Conservation (phyloP, 2,797 vertebrate species). For the Urosaurus nigricauda region DNA sequence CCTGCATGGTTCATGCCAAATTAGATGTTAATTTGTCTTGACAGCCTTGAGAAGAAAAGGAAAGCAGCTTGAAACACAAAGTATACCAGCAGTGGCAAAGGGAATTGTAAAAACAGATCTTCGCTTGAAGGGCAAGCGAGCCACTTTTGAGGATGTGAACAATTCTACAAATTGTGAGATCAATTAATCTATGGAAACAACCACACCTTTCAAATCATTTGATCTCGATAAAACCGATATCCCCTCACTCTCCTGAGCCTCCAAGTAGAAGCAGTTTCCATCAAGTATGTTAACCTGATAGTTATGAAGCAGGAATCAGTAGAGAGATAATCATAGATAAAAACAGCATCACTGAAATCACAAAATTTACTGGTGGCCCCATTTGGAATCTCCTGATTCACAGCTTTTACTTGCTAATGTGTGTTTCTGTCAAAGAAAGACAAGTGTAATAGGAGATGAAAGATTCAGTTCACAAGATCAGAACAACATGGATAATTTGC, state of each 20-base stretch:
- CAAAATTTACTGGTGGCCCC: neutral
- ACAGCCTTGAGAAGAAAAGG: conserved; percentile 41
- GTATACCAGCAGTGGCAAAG: conserved; percentile 43
- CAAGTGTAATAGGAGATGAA: neutral
- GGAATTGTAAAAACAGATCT: conserved; percentile 13
- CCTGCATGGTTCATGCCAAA: neutral
- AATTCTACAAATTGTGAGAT: neutral
- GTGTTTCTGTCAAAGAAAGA: neutral
- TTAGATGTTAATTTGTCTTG: conserved; percentile 54
- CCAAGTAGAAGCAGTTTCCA: neutral
- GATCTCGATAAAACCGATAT: too few relatives aligned
- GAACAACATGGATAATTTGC: neutral
- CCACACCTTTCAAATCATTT: neutral
- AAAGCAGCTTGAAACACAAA: conserved; percentile 53
- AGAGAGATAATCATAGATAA: neutral
- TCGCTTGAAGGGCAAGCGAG: neutral
- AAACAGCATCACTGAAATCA: neutral
- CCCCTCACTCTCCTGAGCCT: neutral
- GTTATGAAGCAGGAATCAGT: too few relatives aligned
- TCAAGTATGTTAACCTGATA: neutral
- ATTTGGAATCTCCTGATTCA: neutral
- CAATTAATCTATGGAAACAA: neutral
- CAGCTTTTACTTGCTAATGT: neutral
- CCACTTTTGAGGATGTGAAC: neutral
- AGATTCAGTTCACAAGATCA: neutral